A percentile compares a stretch with the other conserved stretches of the same genome.
Evolutionary conservation across 35 echinoderm and acorn worm species (phyloP).

Genomic region (Lytechinus pictus): DNA sequence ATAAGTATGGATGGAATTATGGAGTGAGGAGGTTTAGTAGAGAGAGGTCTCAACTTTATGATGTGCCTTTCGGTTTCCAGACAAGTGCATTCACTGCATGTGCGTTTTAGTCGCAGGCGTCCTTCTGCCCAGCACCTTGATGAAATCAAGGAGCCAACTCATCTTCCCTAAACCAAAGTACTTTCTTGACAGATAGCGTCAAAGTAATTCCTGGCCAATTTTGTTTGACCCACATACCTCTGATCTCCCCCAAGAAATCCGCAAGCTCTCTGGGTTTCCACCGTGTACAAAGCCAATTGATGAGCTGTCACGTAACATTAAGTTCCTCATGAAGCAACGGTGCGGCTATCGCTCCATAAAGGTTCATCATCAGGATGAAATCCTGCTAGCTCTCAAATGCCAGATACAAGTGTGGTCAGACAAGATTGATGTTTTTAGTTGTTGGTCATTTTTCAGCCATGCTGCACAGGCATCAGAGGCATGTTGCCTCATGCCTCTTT

Average conservation of each 20-base stretch:
- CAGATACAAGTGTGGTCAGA: not conserved
- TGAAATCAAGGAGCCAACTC: not conserved
- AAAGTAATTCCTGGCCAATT: constrained; percentile 11
- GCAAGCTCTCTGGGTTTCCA: not conserved
- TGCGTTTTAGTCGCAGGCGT: not conserved
- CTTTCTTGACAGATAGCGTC: constrained; percentile 10
- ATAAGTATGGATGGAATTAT: not conserved
- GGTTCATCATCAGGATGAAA: not conserved
- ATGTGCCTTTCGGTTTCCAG: not conserved
- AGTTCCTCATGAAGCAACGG: not conserved
- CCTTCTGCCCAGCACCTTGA: not conserved
- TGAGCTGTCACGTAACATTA: not conserved
- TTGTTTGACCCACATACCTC: constrained; percentile 1
- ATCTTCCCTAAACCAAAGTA: not conserved
- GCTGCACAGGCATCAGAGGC: too few relatives aligned
- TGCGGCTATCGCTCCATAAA: not conserved
- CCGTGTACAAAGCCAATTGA: constrained; percentile 3
- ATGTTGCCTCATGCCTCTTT: too few relatives aligned
- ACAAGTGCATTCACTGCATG: not conserved
- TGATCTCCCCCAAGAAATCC: not conserved
- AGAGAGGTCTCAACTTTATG: not conserved
- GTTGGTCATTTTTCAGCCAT: not conserved
- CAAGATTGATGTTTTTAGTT: not conserved
- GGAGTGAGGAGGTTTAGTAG: too few relatives aligned
- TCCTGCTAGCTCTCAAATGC: not conserved